Evolutionary conservation across 1,140 invertebrate species (phyloP).

Genomic region (Helicoverpa armigera): DNA sequence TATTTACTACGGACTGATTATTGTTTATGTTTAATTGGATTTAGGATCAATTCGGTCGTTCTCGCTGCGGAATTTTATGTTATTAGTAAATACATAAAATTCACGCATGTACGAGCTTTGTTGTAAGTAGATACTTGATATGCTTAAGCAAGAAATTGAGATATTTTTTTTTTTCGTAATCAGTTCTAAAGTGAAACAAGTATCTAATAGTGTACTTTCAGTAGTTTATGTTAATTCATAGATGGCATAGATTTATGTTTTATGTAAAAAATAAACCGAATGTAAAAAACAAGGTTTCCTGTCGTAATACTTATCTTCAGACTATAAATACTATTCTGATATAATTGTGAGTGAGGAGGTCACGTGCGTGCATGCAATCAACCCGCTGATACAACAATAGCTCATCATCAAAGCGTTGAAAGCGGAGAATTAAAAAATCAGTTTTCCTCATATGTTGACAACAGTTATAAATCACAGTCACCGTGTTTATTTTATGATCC

Average conservation of each 20-base stretch:
- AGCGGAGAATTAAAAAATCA: slow-evolving; percentile 73
- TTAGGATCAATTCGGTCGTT: slow-evolving; percentile 1
- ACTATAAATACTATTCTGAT: neutral
- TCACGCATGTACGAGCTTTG: slow-evolving; percentile 13
- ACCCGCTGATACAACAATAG: slow-evolving; percentile 62
- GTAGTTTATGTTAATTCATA: too few species aligned
- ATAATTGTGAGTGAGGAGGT: slow-evolving; percentile 19
- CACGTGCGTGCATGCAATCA: slow-evolving; percentile 47
- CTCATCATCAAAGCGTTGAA: slow-evolving; percentile 73
- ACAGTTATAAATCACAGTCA: slow-evolving; percentile 77
- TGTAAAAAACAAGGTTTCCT: too few species aligned
- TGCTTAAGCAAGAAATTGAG: neutral
- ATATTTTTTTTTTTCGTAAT: too few species aligned
- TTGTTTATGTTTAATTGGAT: slow-evolving; percentile 35
- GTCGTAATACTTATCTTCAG: neutral
- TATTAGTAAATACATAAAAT: slow-evolving; percentile 4
- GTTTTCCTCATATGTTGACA: slow-evolving; percentile 75
- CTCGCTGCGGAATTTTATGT: slow-evolving; percentile 15
- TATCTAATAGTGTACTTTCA: too few species aligned
- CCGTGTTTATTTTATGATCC: slow-evolving; percentile 82
- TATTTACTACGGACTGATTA: slow-evolving; percentile 36
- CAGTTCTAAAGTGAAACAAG: too few species aligned
- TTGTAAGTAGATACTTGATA: slow-evolving; percentile 23
- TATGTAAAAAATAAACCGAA: too few species aligned
- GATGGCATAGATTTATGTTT: too few species aligned